Evolutionary conservation across 1,140 invertebrate species (phyloP).

Genomic region (Hycleus phaleratus): DNA sequence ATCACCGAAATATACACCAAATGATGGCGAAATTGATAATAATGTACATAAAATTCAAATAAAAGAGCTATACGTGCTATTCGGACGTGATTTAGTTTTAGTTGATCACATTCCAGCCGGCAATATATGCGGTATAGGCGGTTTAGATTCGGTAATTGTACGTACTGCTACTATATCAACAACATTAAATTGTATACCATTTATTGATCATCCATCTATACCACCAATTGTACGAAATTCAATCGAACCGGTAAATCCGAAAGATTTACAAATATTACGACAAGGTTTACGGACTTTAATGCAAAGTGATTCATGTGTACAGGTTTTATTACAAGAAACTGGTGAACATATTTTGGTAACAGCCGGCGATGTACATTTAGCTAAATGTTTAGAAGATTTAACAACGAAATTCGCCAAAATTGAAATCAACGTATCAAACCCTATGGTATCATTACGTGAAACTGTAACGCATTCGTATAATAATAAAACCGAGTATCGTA

Average conservation of each 20-base stretch:
- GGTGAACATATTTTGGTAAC: constrained; percentile 96
- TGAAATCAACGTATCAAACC: constrained; percentile 82
- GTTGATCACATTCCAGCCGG: constrained; percentile 78
- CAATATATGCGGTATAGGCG: constrained; percentile 82
- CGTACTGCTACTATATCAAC: constrained; percentile 89
- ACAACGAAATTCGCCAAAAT: constrained; percentile 77
- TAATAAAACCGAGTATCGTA: constrained; percentile 11
- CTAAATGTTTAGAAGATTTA: constrained; percentile 87
- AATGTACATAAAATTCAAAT: constrained; percentile 51
- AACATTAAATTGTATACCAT: constrained; percentile 77
- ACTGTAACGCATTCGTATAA: constrained; percentile 46
- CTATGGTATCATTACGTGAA: constrained; percentile 94
- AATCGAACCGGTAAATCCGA: constrained; percentile 79
- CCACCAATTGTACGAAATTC: constrained; percentile 88
- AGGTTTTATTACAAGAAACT: constrained; percentile 83
- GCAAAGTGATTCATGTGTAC: constrained; percentile 90
- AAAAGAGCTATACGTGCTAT: constrained; percentile 76
- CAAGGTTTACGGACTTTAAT: constrained; percentile 74
- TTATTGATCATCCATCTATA: constrained; percentile 74
- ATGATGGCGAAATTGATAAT: constrained; percentile 30
- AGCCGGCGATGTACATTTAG: constrained; percentile 94
- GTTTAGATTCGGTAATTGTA: constrained; percentile 72
- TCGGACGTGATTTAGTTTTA: constrained; percentile 85
- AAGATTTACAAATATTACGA: constrained; percentile 73
- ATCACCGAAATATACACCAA: constrained; percentile 58